These are phyloP conservation scores for Polyommatus iphigenia DNA, from an alignment of 2,888 invertebrate species.

Conservation along the genomic window DNA sequence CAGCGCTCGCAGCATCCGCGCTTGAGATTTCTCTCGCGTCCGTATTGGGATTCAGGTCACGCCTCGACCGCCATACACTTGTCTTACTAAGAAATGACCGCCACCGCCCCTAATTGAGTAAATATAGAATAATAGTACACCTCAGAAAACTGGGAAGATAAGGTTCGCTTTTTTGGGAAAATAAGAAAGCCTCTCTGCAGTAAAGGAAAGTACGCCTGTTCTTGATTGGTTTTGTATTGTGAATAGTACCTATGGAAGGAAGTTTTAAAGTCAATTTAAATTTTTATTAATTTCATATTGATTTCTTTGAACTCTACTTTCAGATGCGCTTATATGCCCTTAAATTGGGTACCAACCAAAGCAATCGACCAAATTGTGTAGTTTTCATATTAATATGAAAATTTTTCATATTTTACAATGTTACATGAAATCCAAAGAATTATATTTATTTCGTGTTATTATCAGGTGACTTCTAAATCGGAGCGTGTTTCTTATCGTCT, in stretches of 20 bases:
- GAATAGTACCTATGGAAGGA: neutral
- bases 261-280: neutral
- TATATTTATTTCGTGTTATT: neutral
- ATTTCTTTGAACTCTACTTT: too few relatives aligned
- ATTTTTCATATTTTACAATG: too few relatives aligned
- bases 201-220: neutral
- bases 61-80: conserved; percentile 56
- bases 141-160: neutral
- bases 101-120: neutral
- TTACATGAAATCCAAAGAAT: neutral
- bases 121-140: conserved; percentile 12
- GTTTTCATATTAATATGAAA: too few relatives aligned
- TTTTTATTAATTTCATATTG: too few relatives aligned
- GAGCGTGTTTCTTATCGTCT: neutral
- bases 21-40: conserved; percentile 72
- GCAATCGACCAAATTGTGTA: too few relatives aligned
- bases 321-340: too few relatives aligned
- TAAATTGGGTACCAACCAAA: too few relatives aligned
- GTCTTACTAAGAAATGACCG: conserved; percentile 34
- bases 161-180: neutral
- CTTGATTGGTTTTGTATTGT: neutral
- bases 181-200: neutral
- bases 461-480: neutral
- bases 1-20: conserved; percentile 45
- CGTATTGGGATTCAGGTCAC: conserved; percentile 75